Base-by-base conservation (phyloP, 2,888 invertebrate species). In the Drosophila emarginata region DNA sequence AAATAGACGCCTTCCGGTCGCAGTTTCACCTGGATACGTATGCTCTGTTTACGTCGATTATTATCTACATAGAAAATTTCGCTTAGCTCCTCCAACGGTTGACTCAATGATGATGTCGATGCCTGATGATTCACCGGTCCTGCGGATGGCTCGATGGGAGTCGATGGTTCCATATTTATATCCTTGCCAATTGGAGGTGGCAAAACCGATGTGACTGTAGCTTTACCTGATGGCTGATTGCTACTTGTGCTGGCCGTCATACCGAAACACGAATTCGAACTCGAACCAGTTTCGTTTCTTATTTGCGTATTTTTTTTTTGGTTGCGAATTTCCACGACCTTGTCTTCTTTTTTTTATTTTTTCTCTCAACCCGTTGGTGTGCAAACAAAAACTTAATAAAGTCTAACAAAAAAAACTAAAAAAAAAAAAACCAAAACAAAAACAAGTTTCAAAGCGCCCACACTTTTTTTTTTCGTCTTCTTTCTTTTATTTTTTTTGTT, bases 31-130 rank as follows among this genome's bases (percentile, higher is more conserved):
- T 95, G 94, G 91, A 96, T 96, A 75, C 95, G 95, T 63, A 95
- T 95, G 91, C 95, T 96, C 89, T 95, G 96, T 91, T 95, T 96
- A 89, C 95, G 96, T 89, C 95, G 95, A 90, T 96, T 96, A 15
- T 78, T 86, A 52, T 85, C 89, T 53, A 90, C 88, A 59, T 83
- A 90, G 59, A 90, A 90, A 45, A 83, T 80, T 57, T 90, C 90
- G 56, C 82, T 84, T 15, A 90, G 70, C 9, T 89, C 87, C 6
- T 52, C 21, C 26, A 26, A 26, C 0, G 52, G 18, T 21, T 45
- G 45, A 21, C 18, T 21, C 12, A 2, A 9, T 18, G 4, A 9
- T 18, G 40, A 12, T 21, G 2, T 45, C 9, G 32, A 1, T 32
- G 32, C 2, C 9, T 32, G 4, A 5, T 26, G 26, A 26, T 26